Base-by-base conservation (phyloP, 1,140 invertebrate genomes). In the Cotesia typhae region DNA sequence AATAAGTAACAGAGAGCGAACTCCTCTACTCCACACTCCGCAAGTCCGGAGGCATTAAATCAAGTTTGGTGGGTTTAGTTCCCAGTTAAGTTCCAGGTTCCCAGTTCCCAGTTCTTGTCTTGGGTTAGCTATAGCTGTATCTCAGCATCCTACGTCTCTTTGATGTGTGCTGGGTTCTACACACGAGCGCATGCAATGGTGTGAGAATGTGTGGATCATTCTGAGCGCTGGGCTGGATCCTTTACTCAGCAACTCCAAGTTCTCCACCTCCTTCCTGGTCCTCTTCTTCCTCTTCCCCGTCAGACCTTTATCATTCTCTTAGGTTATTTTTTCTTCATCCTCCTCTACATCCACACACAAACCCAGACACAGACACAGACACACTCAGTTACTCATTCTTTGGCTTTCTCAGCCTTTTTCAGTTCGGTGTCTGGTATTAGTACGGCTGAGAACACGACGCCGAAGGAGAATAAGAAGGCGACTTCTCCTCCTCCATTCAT, bases 31-130 rank as follows among this genome's bases (percentile, higher is more conserved):
- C 20, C 20, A 28, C 20, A 28, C 20, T 28, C 20, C 2, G 20
- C 20, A 60, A 71, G 69, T 72, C 74, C 74, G 72, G 72, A 78
- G 78, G 78, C 77, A 81, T 75, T 81, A 79, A 81, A 81, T 81
- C 79, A 81, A 78, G 79, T 80, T 80, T 72, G 74, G 74, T 72
- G 66, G 75, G 75, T 41, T 41, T 41, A 41, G 41, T 79, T 78
- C 74, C 72, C 70, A 64, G 20, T 28, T 28, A 28, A 28, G 20
- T 28, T 28, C 20, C 20, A 28, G 20, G 20, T 28, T 28, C 20
- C 20, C 20, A 28, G 20, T 28, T 28, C 20, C 68, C 38, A 14
- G 60, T 61, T 10, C 41, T 6, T 5, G 20, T 71, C 37, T 60
- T 28, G 7, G 20, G 14, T 59, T 20, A 20, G 35, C 37, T 53